Evolutionary conservation across 2,888 invertebrate genomes (phyloP).

Genomic region (Tipula vernalis): DNA sequence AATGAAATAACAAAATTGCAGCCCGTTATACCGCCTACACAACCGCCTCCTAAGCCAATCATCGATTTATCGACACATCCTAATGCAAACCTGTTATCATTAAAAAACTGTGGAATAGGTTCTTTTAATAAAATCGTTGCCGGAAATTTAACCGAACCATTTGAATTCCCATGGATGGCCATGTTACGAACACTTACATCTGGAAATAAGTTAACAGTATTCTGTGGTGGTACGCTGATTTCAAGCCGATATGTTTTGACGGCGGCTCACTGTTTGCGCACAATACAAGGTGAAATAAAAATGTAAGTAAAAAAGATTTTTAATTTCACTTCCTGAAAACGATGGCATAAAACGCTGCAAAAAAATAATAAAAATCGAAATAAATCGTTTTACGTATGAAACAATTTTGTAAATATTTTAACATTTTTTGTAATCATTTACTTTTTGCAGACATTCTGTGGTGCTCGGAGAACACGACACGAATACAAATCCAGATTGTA

Average conservation of each 20-base stretch:
- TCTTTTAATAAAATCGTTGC: slow-evolving; percentile 44
- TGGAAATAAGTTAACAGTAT: slow-evolving; percentile 23
- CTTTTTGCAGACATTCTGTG: slow-evolving; percentile 17
- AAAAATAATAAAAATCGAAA: too few species aligned
- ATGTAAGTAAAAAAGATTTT: not conserved
- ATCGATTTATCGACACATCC: slow-evolving; percentile 13
- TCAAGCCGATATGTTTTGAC: slow-evolving; percentile 26
- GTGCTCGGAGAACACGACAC: slow-evolving; percentile 24
- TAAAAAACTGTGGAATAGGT: slow-evolving; percentile 41
- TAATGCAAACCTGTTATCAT: slow-evolving; percentile 11
- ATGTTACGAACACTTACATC: slow-evolving; percentile 36
- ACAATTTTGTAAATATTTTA: not conserved
- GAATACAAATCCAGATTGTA: slow-evolving; percentile 18
- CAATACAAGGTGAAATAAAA: not conserved
- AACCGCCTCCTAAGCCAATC: not conserved
- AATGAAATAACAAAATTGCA: not conserved
- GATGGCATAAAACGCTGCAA: too few species aligned
- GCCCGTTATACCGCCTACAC: not conserved
- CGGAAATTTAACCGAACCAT: slow-evolving; percentile 46
- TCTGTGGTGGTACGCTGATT: slow-evolving; percentile 30
- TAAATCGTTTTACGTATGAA: too few species aligned
- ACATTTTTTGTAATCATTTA: not conserved
- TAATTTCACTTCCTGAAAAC: too few species aligned
- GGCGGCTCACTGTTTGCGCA: slow-evolving; percentile 27
- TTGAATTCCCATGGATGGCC: slow-evolving; percentile 67